Evolutionary conservation across 2,797 vertebrate species (phyloP).

Genomic region (Bufotes viridis): DNA sequence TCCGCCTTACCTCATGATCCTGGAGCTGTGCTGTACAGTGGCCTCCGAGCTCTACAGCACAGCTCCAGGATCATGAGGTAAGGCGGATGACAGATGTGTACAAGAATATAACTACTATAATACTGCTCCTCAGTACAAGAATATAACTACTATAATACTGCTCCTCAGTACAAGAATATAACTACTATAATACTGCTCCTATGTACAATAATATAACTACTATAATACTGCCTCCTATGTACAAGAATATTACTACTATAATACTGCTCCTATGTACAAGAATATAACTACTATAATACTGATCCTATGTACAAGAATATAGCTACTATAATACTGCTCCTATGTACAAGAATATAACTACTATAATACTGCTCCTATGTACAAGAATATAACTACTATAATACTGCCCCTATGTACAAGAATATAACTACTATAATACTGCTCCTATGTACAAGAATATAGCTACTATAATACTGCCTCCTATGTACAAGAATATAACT

Average conservation of each 20-base stretch:
- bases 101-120: background rate
- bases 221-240: conserved; percentile 3
- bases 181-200: background rate
- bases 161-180: background rate
- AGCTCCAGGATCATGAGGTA: too few species aligned
- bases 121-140: background rate
- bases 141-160: conserved; percentile 4
- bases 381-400: conserved; percentile 14
- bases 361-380: background rate
- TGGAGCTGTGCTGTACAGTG: too few species aligned
- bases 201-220: background rate
- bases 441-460: background rate
- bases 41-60: too few species aligned
- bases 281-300: too few species aligned
- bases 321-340: conserved; percentile 12
- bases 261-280: background rate
- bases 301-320: background rate
- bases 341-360: too few species aligned
- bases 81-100: too few species aligned
- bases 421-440: conserved; percentile 15
- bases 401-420: background rate
- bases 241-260: conserved; percentile 9
- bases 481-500: conserved; percentile 7
- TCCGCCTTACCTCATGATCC: too few species aligned
- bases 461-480: background rate